Evolutionary conservation across 1,140 invertebrate species (phyloP).

Genomic region (Adoxophyes honmai): DNA sequence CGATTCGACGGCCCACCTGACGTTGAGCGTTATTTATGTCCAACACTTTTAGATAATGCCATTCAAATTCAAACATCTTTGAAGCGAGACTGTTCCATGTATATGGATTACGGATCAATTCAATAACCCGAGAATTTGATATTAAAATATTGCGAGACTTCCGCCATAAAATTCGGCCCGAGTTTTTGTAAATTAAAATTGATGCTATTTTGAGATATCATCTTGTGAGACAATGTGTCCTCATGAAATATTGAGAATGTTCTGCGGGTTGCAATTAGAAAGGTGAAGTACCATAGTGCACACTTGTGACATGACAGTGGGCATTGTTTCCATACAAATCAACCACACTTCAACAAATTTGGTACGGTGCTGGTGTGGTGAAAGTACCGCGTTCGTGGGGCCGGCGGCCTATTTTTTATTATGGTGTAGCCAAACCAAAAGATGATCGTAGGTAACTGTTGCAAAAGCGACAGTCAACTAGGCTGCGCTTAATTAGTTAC

Average conservation of each 20-base stretch:
- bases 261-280: too few relatives aligned
- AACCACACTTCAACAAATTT: conserved; percentile 22
- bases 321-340: conserved; percentile 15
- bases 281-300: conserved; percentile 26
- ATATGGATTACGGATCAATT: conserved; percentile 2
- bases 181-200: background rate
- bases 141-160: conserved; percentile 7
- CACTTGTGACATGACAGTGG: conserved; percentile 30
- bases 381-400: conserved; percentile 26
- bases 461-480: too few relatives aligned
- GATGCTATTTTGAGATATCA: too few relatives aligned
- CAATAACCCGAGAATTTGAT: conserved; percentile 11
- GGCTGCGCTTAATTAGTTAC: too few relatives aligned
- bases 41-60: conserved; percentile 2
- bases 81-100: background rate
- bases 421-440: background rate
- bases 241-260: too few relatives aligned
- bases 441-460: too few relatives aligned
- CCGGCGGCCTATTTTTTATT: background rate
- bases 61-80: background rate
- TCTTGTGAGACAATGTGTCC: too few relatives aligned
- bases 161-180: background rate
- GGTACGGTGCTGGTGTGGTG: conserved; percentile 27
- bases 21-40: conserved; percentile 1
- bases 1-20: background rate